These are phyloP conservation scores for Eucera pruinosa DNA, from an alignment of 2,888 invertebrate species.

Conservation along the genomic window DNA sequence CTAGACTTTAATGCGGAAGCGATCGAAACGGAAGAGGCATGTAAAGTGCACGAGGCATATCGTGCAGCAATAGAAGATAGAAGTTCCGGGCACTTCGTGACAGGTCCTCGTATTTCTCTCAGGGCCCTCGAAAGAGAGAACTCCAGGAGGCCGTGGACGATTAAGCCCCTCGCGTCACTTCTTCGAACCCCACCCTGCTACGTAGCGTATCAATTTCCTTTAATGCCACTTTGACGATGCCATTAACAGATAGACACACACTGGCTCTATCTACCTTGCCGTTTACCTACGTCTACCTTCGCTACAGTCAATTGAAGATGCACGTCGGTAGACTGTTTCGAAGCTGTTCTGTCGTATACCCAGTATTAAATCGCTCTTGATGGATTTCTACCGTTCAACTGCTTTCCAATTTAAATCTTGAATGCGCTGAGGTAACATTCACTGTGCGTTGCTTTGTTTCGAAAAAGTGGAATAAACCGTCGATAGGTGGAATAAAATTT, in stretches of 20 bases:
- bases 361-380: constrained; percentile 17
- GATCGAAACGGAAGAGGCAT: constrained; percentile 56
- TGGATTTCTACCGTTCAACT: constrained; percentile 7
- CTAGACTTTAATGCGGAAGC: constrained; percentile 47
- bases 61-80: constrained; percentile 52
- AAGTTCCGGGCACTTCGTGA: constrained; percentile 58
- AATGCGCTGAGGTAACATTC: too few species aligned
- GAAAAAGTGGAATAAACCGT: too few species aligned
- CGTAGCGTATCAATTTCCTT: constrained; percentile 65
- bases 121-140: constrained; percentile 53
- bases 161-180: constrained; percentile 52
- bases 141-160: constrained; percentile 57
- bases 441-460: background rate
- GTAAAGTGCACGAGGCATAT: constrained; percentile 58
- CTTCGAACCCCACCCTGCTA: constrained; percentile 4
- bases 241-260: constrained; percentile 60
- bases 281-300: constrained; percentile 52
- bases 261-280: constrained; percentile 39
- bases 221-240: constrained; percentile 67
- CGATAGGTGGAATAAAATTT: too few species aligned
- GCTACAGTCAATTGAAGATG: constrained; percentile 49
- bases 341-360: background rate
- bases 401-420: constrained; percentile 7
- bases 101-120: constrained; percentile 61
- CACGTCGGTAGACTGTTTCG: constrained; percentile 29